These are phyloP conservation scores for Stenoptilia bipunctidactyla DNA, from an alignment of 2,888 invertebrate genomes.

Conservation along the genomic window DNA sequence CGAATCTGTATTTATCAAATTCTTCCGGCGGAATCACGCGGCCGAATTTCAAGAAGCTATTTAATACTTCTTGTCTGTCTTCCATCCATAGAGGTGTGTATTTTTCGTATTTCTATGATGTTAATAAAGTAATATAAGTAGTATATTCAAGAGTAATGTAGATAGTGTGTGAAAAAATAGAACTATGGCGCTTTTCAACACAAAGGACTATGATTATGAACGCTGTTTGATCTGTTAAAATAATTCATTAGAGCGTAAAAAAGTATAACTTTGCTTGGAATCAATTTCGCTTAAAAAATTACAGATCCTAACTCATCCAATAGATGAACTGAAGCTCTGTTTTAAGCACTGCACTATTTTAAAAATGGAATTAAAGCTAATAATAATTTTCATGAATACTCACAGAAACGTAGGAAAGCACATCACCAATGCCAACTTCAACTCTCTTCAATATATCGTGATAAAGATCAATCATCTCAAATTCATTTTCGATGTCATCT, in stretches of 20 bases:
- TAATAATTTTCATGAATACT: too few relatives aligned
- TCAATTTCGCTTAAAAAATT: too few relatives aligned
- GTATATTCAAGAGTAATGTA: too few relatives aligned
- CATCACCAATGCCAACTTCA: constrained; percentile 49
- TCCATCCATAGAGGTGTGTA: constrained; percentile 87
- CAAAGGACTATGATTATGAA: too few relatives aligned
- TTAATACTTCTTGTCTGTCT: constrained; percentile 80
- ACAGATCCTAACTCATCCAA: too few relatives aligned
- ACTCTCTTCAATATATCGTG: constrained; percentile 65
- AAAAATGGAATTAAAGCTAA: too few relatives aligned
- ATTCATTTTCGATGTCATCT: constrained; percentile 73
- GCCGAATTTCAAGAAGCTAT: constrained; percentile 83
- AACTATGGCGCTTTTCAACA: too few relatives aligned
- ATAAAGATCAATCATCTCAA: constrained; percentile 70
- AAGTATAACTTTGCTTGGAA: too few relatives aligned
- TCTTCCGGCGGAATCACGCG: constrained; percentile 80
- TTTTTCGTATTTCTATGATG: constrained; percentile 72
- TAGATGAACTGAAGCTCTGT: too few relatives aligned
- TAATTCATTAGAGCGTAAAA: background rate
- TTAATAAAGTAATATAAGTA: too few relatives aligned
- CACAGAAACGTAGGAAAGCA: constrained; percentile 28
- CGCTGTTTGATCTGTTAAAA: too few relatives aligned
- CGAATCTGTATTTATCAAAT: constrained; percentile 66
- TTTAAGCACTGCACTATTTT: too few relatives aligned
- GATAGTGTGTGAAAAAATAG: background rate